A percentile compares a stretch with the other conserved stretches of the same genome.
These are phyloP conservation scores for Lutjanus argentimaculatus DNA, from an alignment of 2,797 vertebrate species.

Conservation along the genomic window DNA sequence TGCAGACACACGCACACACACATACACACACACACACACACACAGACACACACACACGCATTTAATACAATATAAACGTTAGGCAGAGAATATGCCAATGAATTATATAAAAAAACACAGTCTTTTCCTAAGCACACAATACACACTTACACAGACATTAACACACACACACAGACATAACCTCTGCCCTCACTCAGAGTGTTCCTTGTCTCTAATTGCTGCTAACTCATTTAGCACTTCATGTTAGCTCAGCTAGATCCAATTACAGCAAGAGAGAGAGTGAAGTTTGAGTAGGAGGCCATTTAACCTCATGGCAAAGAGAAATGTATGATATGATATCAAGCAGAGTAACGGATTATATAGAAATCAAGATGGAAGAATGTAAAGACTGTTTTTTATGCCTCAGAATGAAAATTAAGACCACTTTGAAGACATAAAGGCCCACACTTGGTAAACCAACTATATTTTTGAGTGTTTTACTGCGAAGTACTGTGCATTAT, in stretches of 20 bases:
- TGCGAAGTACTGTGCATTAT: not conserved
- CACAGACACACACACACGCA: not conserved
- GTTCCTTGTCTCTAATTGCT: slow-evolving; percentile 72
- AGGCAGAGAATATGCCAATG: slow-evolving; percentile 2
- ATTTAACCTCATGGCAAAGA: slow-evolving; percentile 72
- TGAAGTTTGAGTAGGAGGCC: slow-evolving; percentile 67
- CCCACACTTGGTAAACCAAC: not conserved
- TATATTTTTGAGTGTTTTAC: not conserved
- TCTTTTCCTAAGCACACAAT: slow-evolving; percentile 8
- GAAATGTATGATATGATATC: slow-evolving; percentile 28
- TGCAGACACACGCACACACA: slow-evolving; percentile 8
- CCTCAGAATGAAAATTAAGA: not conserved
- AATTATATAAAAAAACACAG: slow-evolving; percentile 4
- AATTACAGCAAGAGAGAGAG: slow-evolving; percentile 71
- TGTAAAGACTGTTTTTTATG: not conserved
- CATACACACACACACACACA: slow-evolving; percentile 6
- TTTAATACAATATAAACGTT: slow-evolving; percentile 7
- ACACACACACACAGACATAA: slow-evolving; percentile 35
- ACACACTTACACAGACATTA: not conserved
- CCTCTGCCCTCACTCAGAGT: slow-evolving; percentile 64
- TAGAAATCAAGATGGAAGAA: not conserved
- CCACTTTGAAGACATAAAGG: not conserved
- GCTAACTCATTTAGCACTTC: slow-evolving; percentile 80
- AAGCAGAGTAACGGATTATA: slow-evolving; percentile 4
- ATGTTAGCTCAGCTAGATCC: slow-evolving; percentile 81